Evolutionary conservation across 2,797 vertebrate genomes (phyloP).

Genomic region (Channa striata): DNA sequence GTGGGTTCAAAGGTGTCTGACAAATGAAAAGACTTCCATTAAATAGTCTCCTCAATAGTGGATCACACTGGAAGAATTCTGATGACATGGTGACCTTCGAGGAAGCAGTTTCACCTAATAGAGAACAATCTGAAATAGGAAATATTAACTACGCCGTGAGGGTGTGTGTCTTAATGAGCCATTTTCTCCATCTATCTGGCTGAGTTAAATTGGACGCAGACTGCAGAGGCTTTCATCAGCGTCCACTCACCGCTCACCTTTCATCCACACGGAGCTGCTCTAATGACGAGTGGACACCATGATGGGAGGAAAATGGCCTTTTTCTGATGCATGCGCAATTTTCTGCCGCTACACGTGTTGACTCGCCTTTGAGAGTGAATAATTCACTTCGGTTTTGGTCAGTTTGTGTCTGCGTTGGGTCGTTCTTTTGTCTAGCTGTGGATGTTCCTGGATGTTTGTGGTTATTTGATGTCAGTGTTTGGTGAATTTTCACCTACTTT

Average conservation of each 20-base stretch:
- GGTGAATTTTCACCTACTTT: no score
- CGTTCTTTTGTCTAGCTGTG: no score
- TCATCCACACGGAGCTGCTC: slow-evolving; percentile 47
- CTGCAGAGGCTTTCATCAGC: slow-evolving; percentile 51
- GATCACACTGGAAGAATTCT: slow-evolving; percentile 12
- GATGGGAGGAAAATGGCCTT: slow-evolving; percentile 34
- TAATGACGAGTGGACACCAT: slow-evolving; percentile 41
- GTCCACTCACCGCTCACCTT: slow-evolving; percentile 43
- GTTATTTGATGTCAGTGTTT: no score
- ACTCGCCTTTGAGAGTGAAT: slow-evolving; percentile 10
- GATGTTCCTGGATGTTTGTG: no score
- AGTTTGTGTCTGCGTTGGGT: no score
- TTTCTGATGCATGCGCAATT: slow-evolving; percentile 45
- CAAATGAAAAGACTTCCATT: not conserved
- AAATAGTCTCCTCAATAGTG: not conserved
- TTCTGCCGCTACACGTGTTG: slow-evolving; percentile 1
- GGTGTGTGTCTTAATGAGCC: slow-evolving; percentile 39
- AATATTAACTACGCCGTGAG: slow-evolving; percentile 4
- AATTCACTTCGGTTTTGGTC: slow-evolving; percentile 19
- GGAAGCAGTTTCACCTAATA: slow-evolving; percentile 6
- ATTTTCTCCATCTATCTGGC: slow-evolving; percentile 1
- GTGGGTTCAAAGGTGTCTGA: slow-evolving; percentile 32
- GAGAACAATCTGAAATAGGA: not conserved
- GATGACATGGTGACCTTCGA: slow-evolving; percentile 14
- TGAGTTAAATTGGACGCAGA: slow-evolving; percentile 32